Evolutionary conservation across 2,113 vertebrate genomes (phyloP).

Genomic region (Oceanodroma tethys): DNA sequence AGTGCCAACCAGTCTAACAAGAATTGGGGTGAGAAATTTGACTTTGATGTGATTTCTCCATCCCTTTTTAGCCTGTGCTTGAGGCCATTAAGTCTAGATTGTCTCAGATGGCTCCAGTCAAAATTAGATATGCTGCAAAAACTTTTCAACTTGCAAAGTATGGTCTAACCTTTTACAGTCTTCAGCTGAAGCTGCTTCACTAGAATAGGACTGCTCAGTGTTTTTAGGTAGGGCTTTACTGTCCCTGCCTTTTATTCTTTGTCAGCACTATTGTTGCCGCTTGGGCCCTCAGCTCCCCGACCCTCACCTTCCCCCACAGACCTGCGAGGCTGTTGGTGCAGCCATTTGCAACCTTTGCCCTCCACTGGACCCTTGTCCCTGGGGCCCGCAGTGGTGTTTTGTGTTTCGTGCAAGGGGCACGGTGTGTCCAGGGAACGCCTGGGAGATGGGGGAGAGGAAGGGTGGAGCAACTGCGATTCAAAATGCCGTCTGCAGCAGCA

Average conservation of each 20-base stretch:
- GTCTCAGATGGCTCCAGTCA: background rate
- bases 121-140: background rate
- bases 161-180: background rate
- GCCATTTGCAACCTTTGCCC: background rate
- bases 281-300: background rate
- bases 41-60: background rate
- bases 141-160: background rate
- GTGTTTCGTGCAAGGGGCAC: background rate
- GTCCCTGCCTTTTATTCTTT: background rate
- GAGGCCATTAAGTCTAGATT: background rate
- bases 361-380: background rate
- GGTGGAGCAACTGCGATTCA: background rate
- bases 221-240: background rate
- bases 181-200: background rate
- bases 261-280: background rate
- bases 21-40: background rate
- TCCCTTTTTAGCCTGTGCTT: background rate
- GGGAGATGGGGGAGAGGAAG: background rate
- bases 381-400: background rate
- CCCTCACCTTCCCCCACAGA: background rate
- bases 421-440: background rate
- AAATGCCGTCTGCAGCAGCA: background rate
- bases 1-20: background rate
- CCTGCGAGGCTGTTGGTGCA: background rate
- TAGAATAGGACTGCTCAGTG: background rate